Base-by-base conservation (phyloP, 2,888 invertebrate genomes). In the Epiblema foenella region DNA sequence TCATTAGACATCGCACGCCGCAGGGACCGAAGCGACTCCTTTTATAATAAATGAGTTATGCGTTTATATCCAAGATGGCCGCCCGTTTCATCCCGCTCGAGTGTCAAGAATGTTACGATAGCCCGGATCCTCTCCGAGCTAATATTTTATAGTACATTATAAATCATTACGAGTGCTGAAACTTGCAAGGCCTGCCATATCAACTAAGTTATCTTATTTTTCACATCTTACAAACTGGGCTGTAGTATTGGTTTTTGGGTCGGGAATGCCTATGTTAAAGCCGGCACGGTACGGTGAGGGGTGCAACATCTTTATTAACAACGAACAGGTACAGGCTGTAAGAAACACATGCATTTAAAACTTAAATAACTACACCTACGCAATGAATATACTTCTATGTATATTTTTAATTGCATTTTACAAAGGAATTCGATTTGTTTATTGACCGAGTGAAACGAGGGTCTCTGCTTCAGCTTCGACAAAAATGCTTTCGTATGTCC, bases 11-110 rank as follows among this genome's bases (percentile, higher is more conserved):
- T 85, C 86, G 87, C 85, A 83, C 85, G 85, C 89, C 85, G 85
- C 85, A 83, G 82, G 84, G 87, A 87, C 88, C 83, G 83, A 86
- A 83, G 86, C 87, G 88, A 88, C 89, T 89, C 88, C 88, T 89
- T 90, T 88, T 90, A n/a, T n/a, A 90, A 89, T 90, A 91, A 91
- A 91, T 90, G 90, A 91, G 89, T 91, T 90, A 90, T 90, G 89
- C 89, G 86, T 86, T 90, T 88, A 89, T 88, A 89, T 87, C 83
- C 89, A 90, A 91, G 85, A 90, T 90, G 89, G 89, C 89, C 82
- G 86, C 83, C 80, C 77, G 79, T 79, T 81, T 84, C 81, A 84
- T 85, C 84, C 81, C 81, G 80, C 83, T 81, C 83, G 81, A 83
- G 87, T 87, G 88, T 88, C 85, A 85, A 83, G 86, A 89, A 87